Percentiles rank a stretch among this genome's conserved stretches.
Evolutionary conservation across 2,888 invertebrate species (phyloP).

Genomic region (Scaptomyza polygonia): DNA sequence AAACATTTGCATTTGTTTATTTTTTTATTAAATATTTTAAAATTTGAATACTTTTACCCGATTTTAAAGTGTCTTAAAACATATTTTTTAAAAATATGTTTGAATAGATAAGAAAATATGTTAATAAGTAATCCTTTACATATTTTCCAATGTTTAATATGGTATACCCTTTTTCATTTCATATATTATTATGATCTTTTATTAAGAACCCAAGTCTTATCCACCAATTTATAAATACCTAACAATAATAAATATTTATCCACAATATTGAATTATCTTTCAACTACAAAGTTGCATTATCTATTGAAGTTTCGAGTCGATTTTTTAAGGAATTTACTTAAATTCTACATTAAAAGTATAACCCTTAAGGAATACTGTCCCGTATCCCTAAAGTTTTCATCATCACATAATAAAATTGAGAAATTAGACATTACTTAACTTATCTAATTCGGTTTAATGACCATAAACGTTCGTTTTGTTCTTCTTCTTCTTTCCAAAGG

Average conservation of each 20-base stretch:
- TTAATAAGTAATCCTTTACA: too few species aligned
- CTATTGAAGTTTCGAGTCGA: not conserved
- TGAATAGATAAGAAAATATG: too few species aligned
- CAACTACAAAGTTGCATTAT: not conserved
- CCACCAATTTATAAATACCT: not conserved
- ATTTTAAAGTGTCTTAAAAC: too few species aligned
- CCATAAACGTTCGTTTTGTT: slow-evolving; percentile 40
- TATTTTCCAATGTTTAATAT: too few species aligned
- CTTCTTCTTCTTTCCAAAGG: slow-evolving; percentile 4
- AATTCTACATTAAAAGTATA: not conserved
- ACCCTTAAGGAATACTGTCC: not conserved
- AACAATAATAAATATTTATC: not conserved
- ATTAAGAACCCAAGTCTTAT: too few species aligned
- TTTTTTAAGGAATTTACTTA: not conserved
- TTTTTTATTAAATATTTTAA: too few species aligned
- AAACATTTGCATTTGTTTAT: not conserved
- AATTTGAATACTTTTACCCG: too few species aligned
- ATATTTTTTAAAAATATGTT: too few species aligned
- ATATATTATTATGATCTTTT: too few species aligned
- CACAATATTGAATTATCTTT: not conserved
- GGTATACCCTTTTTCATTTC: too few species aligned
- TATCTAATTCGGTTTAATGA: slow-evolving; percentile 63
- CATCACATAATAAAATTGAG: slow-evolving; percentile 73
- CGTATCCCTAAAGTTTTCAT: slow-evolving; percentile 29
- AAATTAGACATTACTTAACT: slow-evolving; percentile 70